Percentiles rank a stretch among this genome's conserved stretches.
Evolutionary conservation across 2,113 vertebrate species (phyloP).

Genomic region (Ictalurus furcatus): DNA sequence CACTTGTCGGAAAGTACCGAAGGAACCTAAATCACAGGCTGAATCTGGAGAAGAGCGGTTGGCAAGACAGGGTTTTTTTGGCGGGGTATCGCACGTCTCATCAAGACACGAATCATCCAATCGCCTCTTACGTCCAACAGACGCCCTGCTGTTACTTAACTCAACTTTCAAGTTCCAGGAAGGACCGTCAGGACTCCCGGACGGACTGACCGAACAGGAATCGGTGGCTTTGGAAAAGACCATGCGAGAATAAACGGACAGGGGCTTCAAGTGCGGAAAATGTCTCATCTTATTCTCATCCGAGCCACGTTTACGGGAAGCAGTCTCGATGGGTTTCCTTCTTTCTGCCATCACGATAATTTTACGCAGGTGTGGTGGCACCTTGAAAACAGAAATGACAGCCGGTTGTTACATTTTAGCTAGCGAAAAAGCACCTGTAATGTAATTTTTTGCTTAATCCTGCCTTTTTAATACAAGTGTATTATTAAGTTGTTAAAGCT

Average conservation of each 20-base stretch:
- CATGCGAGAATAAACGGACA: constrained; percentile 41
- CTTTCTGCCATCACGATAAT: neutral
- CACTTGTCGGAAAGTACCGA: neutral
- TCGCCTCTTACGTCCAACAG: constrained; percentile 38
- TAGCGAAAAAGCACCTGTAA: too few species aligned
- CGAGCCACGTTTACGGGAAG: neutral
- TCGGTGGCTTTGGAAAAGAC: neutral
- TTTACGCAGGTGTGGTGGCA: neutral
- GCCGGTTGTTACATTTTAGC: neutral
- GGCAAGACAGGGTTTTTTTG: constrained; percentile 42
- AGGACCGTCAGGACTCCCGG: neutral
- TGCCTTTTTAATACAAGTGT: neutral
- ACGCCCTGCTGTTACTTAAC: neutral
- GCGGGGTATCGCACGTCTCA: constrained; percentile 32
- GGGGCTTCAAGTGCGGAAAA: constrained; percentile 46
- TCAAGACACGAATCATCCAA: constrained; percentile 38
- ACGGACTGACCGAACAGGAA: neutral
- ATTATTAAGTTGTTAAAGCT: too few species aligned
- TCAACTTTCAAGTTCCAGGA: neutral
- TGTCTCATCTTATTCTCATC: neutral
- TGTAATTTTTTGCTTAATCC: neutral
- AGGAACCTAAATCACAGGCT: constrained; percentile 42
- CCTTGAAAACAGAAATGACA: neutral
- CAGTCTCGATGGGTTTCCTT: neutral
- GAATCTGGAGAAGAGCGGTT: constrained; percentile 52